Base-by-base conservation (phyloP, 2,797 vertebrate genomes). In the Zenarchopterus dispar region DNA sequence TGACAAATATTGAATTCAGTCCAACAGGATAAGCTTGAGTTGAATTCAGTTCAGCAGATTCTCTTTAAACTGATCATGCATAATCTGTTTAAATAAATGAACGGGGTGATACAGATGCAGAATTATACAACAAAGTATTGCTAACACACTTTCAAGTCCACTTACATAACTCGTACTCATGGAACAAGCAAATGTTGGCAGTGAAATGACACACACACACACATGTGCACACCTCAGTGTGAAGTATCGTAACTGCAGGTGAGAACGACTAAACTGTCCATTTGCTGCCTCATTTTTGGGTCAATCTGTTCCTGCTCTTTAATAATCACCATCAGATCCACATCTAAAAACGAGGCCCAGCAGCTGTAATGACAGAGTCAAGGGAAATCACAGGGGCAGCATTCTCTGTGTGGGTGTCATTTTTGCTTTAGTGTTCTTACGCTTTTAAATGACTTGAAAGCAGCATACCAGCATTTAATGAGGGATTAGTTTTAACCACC, bases 181-280 rank as follows among this genome's bases (percentile, higher is more conserved):
- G 28, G 28, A 60, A 56, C 74, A 56, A 61, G 64, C 28, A 48
- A 56, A 60, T 8, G 7, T n/a, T 60, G 62, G 51, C 55, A 58
- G 31, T 56, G n/a, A 36, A 31, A 45, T 53, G 36, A 43, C 57
- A 51, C 68, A 44, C 17, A 39, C 61, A 22, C 54, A 70, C 51
- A 67, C 46, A 61, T 39, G 44, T 41, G 49, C 56, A 45, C 62
- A 28, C 42, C 36, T 64, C 56, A 17, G 63, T 65, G 67, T 63
- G 56, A 73, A 53, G 70, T 49, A 66, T 3, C 13, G 13, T 46
- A 4, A 74, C 80, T 72, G 70, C 59, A 74, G 77, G 67, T 86
- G 83, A 85, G 78, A 80, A 43, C 75, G 70, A 84, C 63, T 55
- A 65, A 86, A 45, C 60, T 77, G 71, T 79, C 57, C 39, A 79